These are phyloP conservation scores for Potorous gilbertii DNA, from an alignment of 2,797 vertebrate species.

Conservation along the genomic window DNA sequence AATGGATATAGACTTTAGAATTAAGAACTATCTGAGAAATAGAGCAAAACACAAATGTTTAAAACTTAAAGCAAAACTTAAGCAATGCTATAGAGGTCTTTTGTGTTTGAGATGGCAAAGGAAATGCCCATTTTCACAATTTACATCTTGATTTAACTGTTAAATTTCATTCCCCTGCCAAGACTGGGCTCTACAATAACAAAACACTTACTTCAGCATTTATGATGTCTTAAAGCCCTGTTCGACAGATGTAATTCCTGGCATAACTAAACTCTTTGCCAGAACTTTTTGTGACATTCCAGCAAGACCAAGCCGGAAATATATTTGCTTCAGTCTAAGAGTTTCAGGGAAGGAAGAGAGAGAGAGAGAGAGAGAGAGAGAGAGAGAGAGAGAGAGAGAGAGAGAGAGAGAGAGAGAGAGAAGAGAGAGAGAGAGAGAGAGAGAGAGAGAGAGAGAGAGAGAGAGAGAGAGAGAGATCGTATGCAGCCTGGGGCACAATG, in stretches of 20 bases:
- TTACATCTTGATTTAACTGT: constrained; percentile 63
- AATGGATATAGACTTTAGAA: background rate
- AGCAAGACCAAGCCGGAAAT: constrained; percentile 70
- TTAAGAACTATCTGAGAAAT: background rate
- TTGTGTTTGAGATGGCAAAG: constrained; percentile 20
- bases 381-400: too few relatives aligned
- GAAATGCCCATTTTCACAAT: constrained; percentile 37
- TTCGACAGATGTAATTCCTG: constrained; percentile 62
- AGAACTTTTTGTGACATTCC: constrained; percentile 66
- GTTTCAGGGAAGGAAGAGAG: constrained; percentile 2
- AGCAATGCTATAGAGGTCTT: background rate
- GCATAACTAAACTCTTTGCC: constrained; percentile 61
- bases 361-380: background rate
- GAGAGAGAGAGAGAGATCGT: background rate
- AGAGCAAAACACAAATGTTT: background rate
- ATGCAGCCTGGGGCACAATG: constrained; percentile 51
- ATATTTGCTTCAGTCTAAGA: constrained; percentile 60
- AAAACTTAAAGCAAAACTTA: background rate
- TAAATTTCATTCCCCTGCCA: constrained; percentile 43
- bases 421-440: too few relatives aligned
- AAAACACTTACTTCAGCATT: constrained; percentile 38
- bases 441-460: too few relatives aligned
- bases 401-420: too few relatives aligned
- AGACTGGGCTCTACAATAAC: constrained; percentile 50
- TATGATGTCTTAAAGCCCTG: constrained; percentile 62